Evolutionary conservation across 2,797 vertebrate species (phyloP), one percentile per base, ranked within the genome.

Genomic region (Melopsittacus undulatus): DNA sequence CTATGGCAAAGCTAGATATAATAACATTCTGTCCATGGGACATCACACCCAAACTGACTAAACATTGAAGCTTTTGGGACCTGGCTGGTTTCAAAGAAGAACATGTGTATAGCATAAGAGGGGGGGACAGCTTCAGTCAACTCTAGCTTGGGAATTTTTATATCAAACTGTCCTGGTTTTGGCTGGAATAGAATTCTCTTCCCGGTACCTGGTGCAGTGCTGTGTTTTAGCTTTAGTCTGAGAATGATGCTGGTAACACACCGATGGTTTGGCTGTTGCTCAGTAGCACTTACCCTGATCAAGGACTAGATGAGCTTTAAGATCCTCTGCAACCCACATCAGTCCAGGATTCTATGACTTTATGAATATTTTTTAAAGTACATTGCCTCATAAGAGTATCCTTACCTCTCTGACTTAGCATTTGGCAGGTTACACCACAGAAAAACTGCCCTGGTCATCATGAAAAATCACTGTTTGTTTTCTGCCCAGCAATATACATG

Each of bases 101-200:
- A 21, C 8, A 12, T 2, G 8, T 3, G 42, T 32, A 3, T 13
- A 27, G 32, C 3, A 3, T 11, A 1, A 46, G 30, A 15, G 22
- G 38, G 45, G 45, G 56, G 6, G 4, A 36, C 48, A 73, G 52
- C 49, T 69, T 49, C 40, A 69, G 32, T 26, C 77, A 76, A 49
- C 68, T 30, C 16, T 10, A 69, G 6, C 32, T 36, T 22, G 27
- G n/a, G 38, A 52, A 21, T 12, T 26, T 42, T 13, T 66, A 5
- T 24, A 24, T 16, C 56, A 57, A 57, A 5, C n/a, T 11, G n/a
- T 24, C 22, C 56, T 57, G 22, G 14, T 24, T 57, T 57, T 34
- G 56, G 22, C 56, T 57, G 56, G n/a, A 57, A 57, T 24, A 24
- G 56, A 57, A 57, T 57, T 57, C n/a, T 17, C 56, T 57, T 17